These are phyloP conservation scores for Palythoa heliodiscus DNA, from an alignment of 92 coral and sea anemone genomes.

Conservation along the genomic window DNA sequence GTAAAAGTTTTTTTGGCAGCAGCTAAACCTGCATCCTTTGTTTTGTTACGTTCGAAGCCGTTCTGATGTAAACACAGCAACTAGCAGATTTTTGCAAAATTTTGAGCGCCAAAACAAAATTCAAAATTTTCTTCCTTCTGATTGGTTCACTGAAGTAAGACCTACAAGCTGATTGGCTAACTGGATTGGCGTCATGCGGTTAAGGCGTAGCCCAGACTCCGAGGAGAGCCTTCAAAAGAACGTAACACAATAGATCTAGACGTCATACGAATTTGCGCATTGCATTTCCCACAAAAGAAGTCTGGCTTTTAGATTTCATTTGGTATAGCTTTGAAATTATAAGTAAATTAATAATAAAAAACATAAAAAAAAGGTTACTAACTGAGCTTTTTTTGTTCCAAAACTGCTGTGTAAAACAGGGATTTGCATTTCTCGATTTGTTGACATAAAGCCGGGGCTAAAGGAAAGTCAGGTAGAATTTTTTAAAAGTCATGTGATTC, in stretches of 20 bases:
- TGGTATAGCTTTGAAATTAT: neutral
- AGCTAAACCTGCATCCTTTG: conserved; percentile 55
- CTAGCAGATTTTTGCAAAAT: conserved; percentile 26
- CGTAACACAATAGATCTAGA: conserved; percentile 2
- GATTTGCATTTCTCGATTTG: neutral
- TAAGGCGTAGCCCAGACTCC: conserved; percentile 52
- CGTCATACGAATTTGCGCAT: conserved; percentile 21
- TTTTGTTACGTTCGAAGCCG: conserved; percentile 67
- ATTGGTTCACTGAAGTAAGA: conserved; percentile 45
- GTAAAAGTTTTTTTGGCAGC: conserved; percentile 36
- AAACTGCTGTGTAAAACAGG: neutral
- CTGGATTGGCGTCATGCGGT: conserved; percentile 8
- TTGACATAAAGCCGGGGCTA: neutral
- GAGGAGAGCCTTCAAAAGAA: conserved; percentile 43
- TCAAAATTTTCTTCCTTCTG: conserved; percentile 43
- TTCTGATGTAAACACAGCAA: conserved; percentile 76
- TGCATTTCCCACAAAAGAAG: neutral
- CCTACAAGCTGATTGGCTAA: conserved; percentile 56
- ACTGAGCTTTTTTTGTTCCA: neutral
- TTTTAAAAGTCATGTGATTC: conserved; percentile 26
- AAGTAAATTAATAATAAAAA: neutral
- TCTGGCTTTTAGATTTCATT: neutral
- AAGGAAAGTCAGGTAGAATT: neutral
- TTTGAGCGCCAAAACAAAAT: conserved; percentile 82
- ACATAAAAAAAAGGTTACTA: neutral